Evolutionary conservation across 2,113 vertebrate genomes (phyloP).

Genomic region (Haplotaxodon microlepis): DNA sequence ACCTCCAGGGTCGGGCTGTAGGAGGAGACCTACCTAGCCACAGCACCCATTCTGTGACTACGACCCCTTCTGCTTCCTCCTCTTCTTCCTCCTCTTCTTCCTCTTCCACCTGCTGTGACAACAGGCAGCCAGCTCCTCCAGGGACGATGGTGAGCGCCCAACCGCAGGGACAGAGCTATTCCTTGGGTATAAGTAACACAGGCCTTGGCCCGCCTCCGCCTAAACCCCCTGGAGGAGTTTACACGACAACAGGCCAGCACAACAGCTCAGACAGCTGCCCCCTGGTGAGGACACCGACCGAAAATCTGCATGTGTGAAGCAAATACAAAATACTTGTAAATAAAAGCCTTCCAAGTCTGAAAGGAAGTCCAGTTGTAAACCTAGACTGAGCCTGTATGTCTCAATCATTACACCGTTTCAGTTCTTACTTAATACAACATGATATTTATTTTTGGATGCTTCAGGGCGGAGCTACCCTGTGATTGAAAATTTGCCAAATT

Average conservation of each 20-base stretch:
- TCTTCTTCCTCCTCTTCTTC: constrained; percentile 20
- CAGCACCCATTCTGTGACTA: constrained; percentile 17
- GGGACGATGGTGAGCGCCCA: constrained; percentile 60
- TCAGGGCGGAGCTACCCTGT: neutral
- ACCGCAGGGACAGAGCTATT: constrained; percentile 67
- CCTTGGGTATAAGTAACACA: constrained; percentile 65
- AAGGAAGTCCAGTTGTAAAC: neutral
- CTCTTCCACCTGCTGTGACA: constrained; percentile 60
- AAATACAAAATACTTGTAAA: neutral
- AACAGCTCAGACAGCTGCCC: constrained; percentile 52
- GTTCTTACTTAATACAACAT: neutral
- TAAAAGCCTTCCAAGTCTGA: neutral
- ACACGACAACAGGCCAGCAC: constrained; percentile 44
- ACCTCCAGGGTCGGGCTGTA: constrained; percentile 73
- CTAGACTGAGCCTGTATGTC: neutral
- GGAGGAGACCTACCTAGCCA: constrained; percentile 50
- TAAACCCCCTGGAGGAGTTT: constrained; percentile 52
- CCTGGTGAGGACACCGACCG: constrained; percentile 63
- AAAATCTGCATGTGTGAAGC: neutral
- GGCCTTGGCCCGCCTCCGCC: constrained; percentile 60
- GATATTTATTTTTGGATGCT: neutral
- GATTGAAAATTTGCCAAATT: neutral
- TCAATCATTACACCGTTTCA: neutral
- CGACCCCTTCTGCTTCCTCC: constrained; percentile 14
- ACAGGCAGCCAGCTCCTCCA: constrained; percentile 69